These are phyloP conservation scores for Parambassis ranga DNA, from an alignment of 2,797 vertebrate genomes.

Conservation along the genomic window DNA sequence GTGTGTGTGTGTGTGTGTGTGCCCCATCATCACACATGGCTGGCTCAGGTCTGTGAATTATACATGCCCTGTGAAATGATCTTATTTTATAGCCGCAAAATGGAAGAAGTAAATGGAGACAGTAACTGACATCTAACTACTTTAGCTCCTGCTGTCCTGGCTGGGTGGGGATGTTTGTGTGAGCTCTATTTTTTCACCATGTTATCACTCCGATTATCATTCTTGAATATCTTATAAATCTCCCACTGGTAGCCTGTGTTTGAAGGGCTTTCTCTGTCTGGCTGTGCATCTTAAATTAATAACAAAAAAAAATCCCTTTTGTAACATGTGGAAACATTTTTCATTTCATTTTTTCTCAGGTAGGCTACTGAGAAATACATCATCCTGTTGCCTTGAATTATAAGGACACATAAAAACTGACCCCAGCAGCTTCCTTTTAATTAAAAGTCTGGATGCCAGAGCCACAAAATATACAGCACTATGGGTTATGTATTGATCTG, in stretches of 20 bases:
- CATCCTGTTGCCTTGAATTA: not conserved
- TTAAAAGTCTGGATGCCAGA: constrained; percentile 25
- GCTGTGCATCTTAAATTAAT: not conserved
- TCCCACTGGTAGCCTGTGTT: not conserved
- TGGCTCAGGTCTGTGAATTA: constrained; percentile 79
- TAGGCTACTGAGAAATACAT: not conserved
- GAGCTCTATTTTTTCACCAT: not conserved
- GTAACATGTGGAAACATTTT: not conserved
- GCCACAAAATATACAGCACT: constrained; percentile 10
- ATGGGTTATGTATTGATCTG: constrained; percentile 42
- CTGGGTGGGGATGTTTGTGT: constrained; percentile 60
- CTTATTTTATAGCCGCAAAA: constrained; percentile 79
- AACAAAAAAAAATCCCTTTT: not conserved
- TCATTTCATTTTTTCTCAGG: no score
- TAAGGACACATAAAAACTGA: not conserved
- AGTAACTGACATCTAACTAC: constrained; percentile 62
- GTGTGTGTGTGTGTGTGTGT: constrained; percentile 27
- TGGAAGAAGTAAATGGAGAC: constrained; percentile 71
- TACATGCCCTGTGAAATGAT: constrained; percentile 83
- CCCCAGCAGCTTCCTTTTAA: constrained; percentile 39
- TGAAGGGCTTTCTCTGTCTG: not conserved
- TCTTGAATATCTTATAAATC: constrained; percentile 6
- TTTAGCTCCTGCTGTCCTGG: constrained; percentile 50
- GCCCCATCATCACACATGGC: constrained; percentile 76
- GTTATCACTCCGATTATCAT: constrained; percentile 20